Evolutionary conservation across 2,113 vertebrate species (phyloP).

Genomic region (Peromyscus polionotus): DNA sequence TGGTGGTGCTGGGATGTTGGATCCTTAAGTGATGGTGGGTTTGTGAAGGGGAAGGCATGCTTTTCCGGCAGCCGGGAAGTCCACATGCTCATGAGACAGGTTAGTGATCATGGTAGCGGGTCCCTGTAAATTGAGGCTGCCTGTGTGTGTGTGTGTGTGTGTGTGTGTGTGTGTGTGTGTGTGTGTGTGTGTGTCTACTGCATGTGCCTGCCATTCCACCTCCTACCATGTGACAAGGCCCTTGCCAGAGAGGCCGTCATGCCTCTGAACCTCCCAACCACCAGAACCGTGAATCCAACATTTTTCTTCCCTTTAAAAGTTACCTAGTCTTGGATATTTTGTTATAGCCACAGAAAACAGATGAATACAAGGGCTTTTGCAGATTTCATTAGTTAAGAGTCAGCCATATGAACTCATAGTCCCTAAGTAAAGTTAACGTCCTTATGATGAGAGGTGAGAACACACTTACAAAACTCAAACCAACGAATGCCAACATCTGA

Average conservation of each 20-base stretch:
- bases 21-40: not conserved
- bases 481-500: not conserved
- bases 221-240: not conserved
- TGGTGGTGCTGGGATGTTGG: not conserved
- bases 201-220: not conserved
- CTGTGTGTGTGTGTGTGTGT: not conserved
- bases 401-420: not conserved
- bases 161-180: not conserved
- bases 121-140: not conserved
- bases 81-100: not conserved
- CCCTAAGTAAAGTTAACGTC: not conserved
- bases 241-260: not conserved
- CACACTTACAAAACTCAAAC: not conserved
- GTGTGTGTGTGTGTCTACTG: not conserved
- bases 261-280: not conserved
- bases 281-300: not conserved
- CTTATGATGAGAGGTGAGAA: not conserved
- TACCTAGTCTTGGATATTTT: not conserved
- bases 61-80: not conserved
- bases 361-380: conserved; percentile 6
- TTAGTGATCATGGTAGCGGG: not conserved
- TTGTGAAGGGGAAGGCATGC: not conserved
- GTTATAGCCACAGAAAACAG: not conserved
- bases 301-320: not conserved
- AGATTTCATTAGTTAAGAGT: not conserved